Base-by-base conservation (phyloP, 2,888 invertebrate species). In the Cancer borealis region DNA sequence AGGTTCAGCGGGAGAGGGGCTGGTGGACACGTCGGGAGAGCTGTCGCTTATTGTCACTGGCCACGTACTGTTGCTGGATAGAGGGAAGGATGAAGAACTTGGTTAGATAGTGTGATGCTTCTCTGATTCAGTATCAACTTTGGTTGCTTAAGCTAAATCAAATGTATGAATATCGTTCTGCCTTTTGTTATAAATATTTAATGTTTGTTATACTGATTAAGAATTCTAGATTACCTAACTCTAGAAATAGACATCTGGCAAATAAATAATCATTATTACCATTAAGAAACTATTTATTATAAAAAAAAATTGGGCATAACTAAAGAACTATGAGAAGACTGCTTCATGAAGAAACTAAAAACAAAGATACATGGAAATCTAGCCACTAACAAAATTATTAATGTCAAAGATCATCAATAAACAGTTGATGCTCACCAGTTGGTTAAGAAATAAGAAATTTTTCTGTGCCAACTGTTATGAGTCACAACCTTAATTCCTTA, bases 21-120 rank as follows among this genome's bases (percentile, higher is more conserved):
- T 95, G 95, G 49, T 92, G 91, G 90, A 49, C n/a, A 87, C 60
- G 46, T 92, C 92, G 3, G 94, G 94, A 47, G 94, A 88, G 30
- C 91, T 92, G 91, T 94, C 94, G 66, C 95, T 95, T 46, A 95
- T 94, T 88, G 93, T 95, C 92, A 95, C 94, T 73, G 95, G 95
- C 95, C 95, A 94, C 46, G 95, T 95, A 73, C 93, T 95, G 93
- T 91, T 92, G 88, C 93, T 95, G 92, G 26, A 91, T 45, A 14
- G 84, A 8, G 17, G 39, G 84, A 4, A 84, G 84, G 5, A 39
- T 3, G 39, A 84, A 39, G 6, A n/a, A 73, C n/a, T 26, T n/a
- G n/a, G 17, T 60, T 21, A 60, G 21, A 39, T 21, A 60, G 3
- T 21, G 60, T 21, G 17, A 60, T 60, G 60, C 17, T 5, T 49